Evolutionary conservation across 2,113 vertebrate species (phyloP).

Genomic region (Rattus norvegicus): GRCr8 NC_086022.1:128225001-128225500

Average conservation of each 20-base stretch:
- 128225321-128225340: conserved; percentile 60
- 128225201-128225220: not conserved
- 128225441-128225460: conserved; percentile 28
- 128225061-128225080: not conserved
- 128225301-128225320: not conserved
- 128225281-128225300: conserved; percentile 9
- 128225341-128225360: conserved; percentile 62
- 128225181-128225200: conserved; percentile 18
- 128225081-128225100: not conserved
- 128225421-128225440: conserved; percentile 62
- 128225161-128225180: conserved; percentile 9
- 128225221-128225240: not conserved
- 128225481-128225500: conserved; percentile 9
- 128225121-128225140: not conserved
- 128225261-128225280: conserved; percentile 36
- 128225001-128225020: not conserved
- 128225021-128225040: not conserved
- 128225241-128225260: conserved; percentile 4
- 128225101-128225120: not conserved
- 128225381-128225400: conserved; percentile 35
- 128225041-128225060: not conserved
- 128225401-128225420: conserved; percentile 8
- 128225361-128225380: conserved; percentile 54
- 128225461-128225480: conserved; percentile 57
- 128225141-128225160: not conserved